A percentile compares a stretch with the other conserved stretches of the same genome.
phyloP scores from a whole-genome alignment of 1,140 invertebrate genomes.

The Philopotamus ludificatus region DNA sequence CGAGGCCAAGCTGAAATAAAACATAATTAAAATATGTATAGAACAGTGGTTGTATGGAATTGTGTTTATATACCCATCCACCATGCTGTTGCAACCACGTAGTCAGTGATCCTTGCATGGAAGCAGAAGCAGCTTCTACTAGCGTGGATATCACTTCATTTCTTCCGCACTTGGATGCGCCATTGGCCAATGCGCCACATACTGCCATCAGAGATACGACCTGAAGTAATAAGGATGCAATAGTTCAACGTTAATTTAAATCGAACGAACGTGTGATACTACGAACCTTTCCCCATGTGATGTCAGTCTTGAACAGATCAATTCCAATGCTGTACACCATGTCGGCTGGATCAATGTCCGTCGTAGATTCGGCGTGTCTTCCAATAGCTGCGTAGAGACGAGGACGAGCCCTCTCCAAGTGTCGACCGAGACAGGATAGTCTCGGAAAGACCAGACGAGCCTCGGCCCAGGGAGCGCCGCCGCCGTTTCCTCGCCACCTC shows the following conservation, averaged over 20 bases:
- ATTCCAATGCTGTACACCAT: slow-evolving; percentile 50
- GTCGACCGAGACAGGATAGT: slow-evolving; percentile 32
- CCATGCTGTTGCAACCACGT: slow-evolving; percentile 52
- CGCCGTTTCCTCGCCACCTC: slow-evolving; percentile 4
- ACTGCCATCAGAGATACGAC: slow-evolving; percentile 55
- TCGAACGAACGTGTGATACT: not conserved
- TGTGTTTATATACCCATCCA: slow-evolving; percentile 49
- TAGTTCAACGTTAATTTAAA: not conserved
- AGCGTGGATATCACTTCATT: slow-evolving; percentile 45
- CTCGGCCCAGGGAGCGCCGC: slow-evolving; percentile 49
- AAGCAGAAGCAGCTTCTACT: slow-evolving; percentile 51
- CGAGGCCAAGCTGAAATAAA: slow-evolving; percentile 33
- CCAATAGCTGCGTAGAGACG: slow-evolving; percentile 52
- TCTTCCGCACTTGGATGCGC: slow-evolving; percentile 49
- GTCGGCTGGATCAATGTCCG: slow-evolving; percentile 50
- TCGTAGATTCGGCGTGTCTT: slow-evolving; percentile 49
- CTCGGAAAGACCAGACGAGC: slow-evolving; percentile 37
- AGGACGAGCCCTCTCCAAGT: slow-evolving; percentile 50
- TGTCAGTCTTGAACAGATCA: slow-evolving; percentile 52
- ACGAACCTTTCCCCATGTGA: slow-evolving; percentile 54
- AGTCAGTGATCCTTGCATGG: slow-evolving; percentile 51
- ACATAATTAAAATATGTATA: not conserved
- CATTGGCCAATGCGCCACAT: slow-evolving; percentile 51
- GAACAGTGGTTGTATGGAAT: not conserved
- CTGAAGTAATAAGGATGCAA: slow-evolving; percentile 45